Percentiles rank a stretch among this genome's conserved stretches.
Conservation (phyloP, 2,113 vertebrate genomes). For the Struthio camelus region DNA sequence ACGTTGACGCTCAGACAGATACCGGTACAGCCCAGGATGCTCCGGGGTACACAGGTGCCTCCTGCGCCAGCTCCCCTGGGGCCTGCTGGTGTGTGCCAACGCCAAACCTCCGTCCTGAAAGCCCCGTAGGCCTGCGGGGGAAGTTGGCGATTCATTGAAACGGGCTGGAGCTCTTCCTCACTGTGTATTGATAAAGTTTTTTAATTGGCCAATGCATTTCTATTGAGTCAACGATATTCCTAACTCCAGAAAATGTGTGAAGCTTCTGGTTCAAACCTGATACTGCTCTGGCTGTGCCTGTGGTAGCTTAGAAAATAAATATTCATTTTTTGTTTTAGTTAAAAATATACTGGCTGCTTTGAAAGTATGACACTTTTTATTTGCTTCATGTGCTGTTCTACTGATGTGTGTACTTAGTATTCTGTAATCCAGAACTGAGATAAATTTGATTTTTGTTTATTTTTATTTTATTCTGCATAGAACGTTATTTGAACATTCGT, state of each 20-base stretch:
- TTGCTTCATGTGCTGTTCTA: background rate
- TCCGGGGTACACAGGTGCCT: background rate
- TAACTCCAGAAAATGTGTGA: accelerated
- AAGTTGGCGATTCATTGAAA: accelerated
- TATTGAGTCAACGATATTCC: background rate
- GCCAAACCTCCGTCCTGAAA: background rate
- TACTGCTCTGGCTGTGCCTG: background rate
- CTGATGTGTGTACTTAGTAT: too few species aligned
- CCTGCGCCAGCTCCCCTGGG: background rate
- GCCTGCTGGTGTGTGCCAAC: background rate
- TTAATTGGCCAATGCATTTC: accelerated
- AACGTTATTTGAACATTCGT: background rate
- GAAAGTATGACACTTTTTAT: accelerated
- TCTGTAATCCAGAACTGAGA: background rate
- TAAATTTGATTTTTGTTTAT: background rate
- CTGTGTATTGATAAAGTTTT: accelerated
- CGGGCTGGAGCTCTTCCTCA: background rate
- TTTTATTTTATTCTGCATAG: background rate
- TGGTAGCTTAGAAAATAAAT: background rate
- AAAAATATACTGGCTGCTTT: background rate
- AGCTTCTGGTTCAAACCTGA: background rate
- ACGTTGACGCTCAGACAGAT: background rate
- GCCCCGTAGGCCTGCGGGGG: background rate
- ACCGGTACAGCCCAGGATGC: background rate
- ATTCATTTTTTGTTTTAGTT: background rate